Evolutionary conservation across 2,888 invertebrate species (phyloP).

Genomic region (Hypena proboscidalis): DNA sequence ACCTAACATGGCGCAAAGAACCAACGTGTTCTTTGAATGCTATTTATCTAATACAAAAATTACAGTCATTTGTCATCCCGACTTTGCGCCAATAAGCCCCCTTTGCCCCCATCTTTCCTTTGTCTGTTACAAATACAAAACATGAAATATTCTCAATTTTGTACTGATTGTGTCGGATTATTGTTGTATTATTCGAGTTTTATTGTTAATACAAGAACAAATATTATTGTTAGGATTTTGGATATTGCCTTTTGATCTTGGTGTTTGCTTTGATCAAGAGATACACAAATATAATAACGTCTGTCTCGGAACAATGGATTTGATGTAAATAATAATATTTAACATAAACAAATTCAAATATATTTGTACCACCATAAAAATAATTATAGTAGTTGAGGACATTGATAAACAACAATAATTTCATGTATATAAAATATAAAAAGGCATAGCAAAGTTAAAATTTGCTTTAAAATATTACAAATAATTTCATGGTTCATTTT

Average conservation of each 20-base stretch:
- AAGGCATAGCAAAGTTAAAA: no score
- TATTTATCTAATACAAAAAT: constrained; percentile 20
- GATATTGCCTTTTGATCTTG: constrained; percentile 5
- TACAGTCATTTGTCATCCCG: constrained; percentile 23
- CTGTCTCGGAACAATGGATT: no score
- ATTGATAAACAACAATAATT: no score
- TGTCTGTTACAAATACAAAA: constrained; percentile 16
- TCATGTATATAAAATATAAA: no score
- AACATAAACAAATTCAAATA: no score
- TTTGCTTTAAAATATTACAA: no score
- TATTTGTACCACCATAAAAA: no score
- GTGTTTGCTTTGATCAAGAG: constrained; percentile 1
- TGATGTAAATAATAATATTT: no score
- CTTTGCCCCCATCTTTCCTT: constrained; percentile 17
- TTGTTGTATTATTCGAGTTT: constrained; percentile 12
- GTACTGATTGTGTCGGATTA: constrained; percentile 24
- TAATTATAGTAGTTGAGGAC: no score
- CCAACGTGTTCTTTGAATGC: constrained; percentile 7
- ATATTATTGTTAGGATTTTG: constrained; percentile 11
- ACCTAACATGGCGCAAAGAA: background rate
- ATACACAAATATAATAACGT: background rate
- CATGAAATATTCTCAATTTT: constrained; percentile 21
- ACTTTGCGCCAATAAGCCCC: constrained; percentile 24
- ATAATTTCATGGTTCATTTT: no score
- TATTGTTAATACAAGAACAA: constrained; percentile 5